Conservation (phyloP, 1,140 invertebrate genomes). For the Heliconius melpomene region DNA sequence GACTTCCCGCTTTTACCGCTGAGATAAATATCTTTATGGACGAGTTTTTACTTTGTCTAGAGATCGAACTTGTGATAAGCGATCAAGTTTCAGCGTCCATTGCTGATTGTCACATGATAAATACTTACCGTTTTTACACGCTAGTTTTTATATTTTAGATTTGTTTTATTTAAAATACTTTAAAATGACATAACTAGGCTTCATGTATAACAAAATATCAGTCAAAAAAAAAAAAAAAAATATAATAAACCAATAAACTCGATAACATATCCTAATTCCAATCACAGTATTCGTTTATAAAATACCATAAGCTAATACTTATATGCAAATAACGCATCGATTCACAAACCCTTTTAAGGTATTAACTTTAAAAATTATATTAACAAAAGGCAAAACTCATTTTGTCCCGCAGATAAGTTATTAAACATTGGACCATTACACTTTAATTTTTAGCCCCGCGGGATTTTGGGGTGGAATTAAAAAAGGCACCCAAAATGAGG, state of each 20-base stretch:
- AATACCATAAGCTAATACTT: slow-evolving; percentile 23
- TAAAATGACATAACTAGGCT: not conserved
- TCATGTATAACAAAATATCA: not conserved
- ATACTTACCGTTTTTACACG: not conserved
- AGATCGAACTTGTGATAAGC: slow-evolving; percentile 5
- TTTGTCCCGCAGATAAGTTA: slow-evolving; percentile 75
- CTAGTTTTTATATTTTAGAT: not conserved
- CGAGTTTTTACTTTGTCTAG: slow-evolving; percentile 15
- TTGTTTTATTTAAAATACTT: not conserved
- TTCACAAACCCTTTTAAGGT: slow-evolving; percentile 49
- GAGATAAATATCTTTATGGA: slow-evolving; percentile 3
- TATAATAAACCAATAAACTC: not conserved
- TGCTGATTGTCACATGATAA: slow-evolving; percentile 6
- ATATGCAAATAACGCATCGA: slow-evolving; percentile 42
- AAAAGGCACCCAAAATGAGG: slow-evolving; percentile 49
- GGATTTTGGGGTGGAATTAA: slow-evolving; percentile 67
- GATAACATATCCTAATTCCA: not conserved
- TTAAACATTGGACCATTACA: slow-evolving; percentile 78
- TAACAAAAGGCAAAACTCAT: slow-evolving; percentile 72
- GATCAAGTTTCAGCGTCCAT: slow-evolving; percentile 7
- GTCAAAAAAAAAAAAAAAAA: not conserved
- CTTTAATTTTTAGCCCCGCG: slow-evolving; percentile 74
- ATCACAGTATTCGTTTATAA: slow-evolving; percentile 2
- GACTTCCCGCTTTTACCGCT: not conserved
- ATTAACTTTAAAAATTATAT: slow-evolving; percentile 74